A percentile compares a stretch with the other conserved stretches of the same genome.
Conservation (phyloP, 2,888 invertebrate genomes). For the Crossocerus cetratus region DNA sequence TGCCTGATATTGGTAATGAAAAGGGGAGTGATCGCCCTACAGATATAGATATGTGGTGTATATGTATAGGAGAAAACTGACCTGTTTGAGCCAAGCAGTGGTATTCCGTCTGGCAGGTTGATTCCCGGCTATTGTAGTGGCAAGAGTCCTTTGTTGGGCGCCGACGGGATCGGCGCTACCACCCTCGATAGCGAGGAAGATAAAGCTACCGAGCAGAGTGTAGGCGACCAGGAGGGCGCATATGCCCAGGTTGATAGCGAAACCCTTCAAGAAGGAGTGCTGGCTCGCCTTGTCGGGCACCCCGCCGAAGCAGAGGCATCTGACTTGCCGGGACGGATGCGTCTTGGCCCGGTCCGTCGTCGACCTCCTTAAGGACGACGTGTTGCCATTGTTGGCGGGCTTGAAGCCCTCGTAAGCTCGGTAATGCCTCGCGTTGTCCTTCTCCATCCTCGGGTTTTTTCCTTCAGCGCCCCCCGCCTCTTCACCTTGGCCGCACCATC, state of each 20-base stretch:
- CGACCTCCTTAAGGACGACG: constrained; percentile 71
- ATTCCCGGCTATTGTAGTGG: constrained; percentile 77
- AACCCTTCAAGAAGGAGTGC: constrained; percentile 83
- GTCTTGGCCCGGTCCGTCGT: constrained; percentile 58
- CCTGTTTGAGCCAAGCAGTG: constrained; percentile 74
- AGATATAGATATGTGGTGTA: too few relatives aligned
- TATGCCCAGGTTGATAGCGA: constrained; percentile 89
- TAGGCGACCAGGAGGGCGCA: constrained; percentile 89
- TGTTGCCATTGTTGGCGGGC: constrained; percentile 75
- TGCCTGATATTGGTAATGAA: too few relatives aligned
- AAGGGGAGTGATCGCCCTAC: too few relatives aligned
- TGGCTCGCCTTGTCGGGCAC: constrained; percentile 75
- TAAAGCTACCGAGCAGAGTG: constrained; percentile 87
- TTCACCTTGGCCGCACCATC: too few relatives aligned
- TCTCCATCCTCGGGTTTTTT: constrained; percentile 66
- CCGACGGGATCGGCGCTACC: constrained; percentile 78
- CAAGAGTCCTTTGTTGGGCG: constrained; percentile 79
- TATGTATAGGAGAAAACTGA: constrained; percentile 60
- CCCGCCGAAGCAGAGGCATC: constrained; percentile 74
- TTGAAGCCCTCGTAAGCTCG: constrained; percentile 76
- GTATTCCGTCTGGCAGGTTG: constrained; percentile 69
- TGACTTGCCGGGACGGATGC: constrained; percentile 67
- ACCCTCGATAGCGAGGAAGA: constrained; percentile 91
- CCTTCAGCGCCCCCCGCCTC: too few relatives aligned
- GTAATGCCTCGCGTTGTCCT: constrained; percentile 71